phyloP scores from a whole-genome alignment of 2,888 invertebrate genomes.

The Brenthis hecate region DNA sequence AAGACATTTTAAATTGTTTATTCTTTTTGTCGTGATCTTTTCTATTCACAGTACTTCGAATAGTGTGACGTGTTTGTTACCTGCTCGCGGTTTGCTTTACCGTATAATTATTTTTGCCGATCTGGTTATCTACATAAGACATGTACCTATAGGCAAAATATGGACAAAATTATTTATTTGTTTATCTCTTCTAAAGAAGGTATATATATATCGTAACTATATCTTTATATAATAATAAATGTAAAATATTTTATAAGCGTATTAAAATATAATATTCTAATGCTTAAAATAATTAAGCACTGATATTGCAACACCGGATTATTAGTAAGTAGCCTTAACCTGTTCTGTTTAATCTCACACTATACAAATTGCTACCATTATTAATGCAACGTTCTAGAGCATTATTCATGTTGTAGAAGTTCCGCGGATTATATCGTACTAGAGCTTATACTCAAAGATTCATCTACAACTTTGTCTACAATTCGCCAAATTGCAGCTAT shows the following conservation, averaged over 20 bases:
- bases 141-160: no score
- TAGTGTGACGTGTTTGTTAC: no score
- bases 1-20: no score
- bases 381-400: slow-evolving; percentile 25
- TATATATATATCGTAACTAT: no score
- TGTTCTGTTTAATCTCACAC: slow-evolving; percentile 15
- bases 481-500: slow-evolving; percentile 29
- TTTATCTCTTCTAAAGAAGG: no score
- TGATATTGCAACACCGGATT: slow-evolving; percentile 10
- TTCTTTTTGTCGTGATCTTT: no score
- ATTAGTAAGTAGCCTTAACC: slow-evolving; percentile 8
- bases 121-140: no score
- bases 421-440: slow-evolving; percentile 27
- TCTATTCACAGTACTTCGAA: no score
- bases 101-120: no score
- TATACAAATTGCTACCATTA: slow-evolving; percentile 21
- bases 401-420: slow-evolving; percentile 28
- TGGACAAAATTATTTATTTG: no score
- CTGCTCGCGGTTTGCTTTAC: no score
- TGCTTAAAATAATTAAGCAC: background rate
- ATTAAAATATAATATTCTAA: background rate
- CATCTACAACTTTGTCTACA: slow-evolving; percentile 33
- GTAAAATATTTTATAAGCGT: background rate
- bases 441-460: slow-evolving; percentile 33
- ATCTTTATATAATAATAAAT: background rate